Conservation (phyloP, 2,797 vertebrate species). For the Fratercula arctica region DNA sequence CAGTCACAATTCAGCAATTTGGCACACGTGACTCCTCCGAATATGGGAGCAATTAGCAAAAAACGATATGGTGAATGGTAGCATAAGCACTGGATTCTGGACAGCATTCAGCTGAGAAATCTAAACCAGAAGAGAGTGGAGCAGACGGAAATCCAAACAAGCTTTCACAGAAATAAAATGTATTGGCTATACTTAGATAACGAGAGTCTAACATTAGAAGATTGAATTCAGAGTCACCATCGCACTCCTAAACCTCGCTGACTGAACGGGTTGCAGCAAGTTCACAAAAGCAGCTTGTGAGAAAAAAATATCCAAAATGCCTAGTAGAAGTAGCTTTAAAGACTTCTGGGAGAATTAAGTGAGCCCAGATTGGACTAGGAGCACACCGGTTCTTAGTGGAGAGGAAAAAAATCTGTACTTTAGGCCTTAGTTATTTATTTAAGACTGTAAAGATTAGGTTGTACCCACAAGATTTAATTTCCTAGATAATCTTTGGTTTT, state of each 20-base stretch:
- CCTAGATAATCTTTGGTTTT: not conserved
- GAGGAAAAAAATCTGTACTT: not conserved
- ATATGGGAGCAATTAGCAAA: conserved; percentile 70
- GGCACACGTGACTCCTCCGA: conserved; percentile 41
- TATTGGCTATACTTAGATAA: not conserved
- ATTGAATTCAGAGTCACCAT: conserved; percentile 13
- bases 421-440: not conserved
- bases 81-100: conserved; percentile 42
- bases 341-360: not conserved
- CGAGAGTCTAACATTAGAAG: conserved; percentile 38
- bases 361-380: not conserved
- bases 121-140: conserved; percentile 45
- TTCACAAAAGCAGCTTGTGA: not conserved
- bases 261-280: conserved; percentile 7
- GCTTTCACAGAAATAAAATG: conserved; percentile 48
- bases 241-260: not conserved
- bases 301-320: not conserved
- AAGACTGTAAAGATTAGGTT: not conserved
- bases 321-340: not conserved
- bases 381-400: not conserved
- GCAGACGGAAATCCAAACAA: conserved; percentile 52
- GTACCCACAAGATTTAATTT: not conserved
- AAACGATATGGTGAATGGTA: conserved; percentile 60
- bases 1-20: conserved; percentile 48
- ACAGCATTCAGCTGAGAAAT: conserved; percentile 49